A percentile compares a stretch with the other conserved stretches of the same genome.
Conservation (phyloP, 2,113 vertebrate species). For the Saccopteryx bilineata region DNA sequence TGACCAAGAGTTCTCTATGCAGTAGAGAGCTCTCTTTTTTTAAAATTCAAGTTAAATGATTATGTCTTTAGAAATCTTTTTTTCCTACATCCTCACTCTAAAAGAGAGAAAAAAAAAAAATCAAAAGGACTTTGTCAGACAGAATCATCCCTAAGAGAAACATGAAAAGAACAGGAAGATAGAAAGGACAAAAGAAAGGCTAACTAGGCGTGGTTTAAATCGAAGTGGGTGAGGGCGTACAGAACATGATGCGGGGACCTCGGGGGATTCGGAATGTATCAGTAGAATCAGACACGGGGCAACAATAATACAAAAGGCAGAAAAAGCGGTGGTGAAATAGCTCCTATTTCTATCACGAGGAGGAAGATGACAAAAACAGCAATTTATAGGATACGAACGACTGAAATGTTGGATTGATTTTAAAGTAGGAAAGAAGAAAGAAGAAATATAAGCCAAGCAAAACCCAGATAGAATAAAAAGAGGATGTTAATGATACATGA, state of each 20-base stretch:
- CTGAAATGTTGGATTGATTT: not conserved
- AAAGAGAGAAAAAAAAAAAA: not conserved
- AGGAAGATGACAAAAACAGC: not conserved
- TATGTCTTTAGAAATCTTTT: slow-evolving; percentile 1
- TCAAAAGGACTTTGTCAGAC: not conserved
- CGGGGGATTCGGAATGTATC: not conserved
- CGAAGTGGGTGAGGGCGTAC: not conserved
- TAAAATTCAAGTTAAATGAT: not conserved
- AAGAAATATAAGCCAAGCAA: not conserved
- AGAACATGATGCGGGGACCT: not conserved
- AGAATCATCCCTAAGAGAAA: slow-evolving; percentile 5
- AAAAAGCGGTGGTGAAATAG: not conserved
- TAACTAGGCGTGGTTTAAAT: not conserved
- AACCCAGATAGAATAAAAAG: not conserved
- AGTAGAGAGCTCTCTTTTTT: not conserved
- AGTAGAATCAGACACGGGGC: not conserved
- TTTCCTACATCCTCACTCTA: not conserved
- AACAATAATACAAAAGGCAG: not conserved
- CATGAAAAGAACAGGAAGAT: not conserved
- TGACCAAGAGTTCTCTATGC: not conserved
- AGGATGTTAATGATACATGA: not conserved
- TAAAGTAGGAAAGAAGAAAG: not conserved
- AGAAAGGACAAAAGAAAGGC: not conserved
- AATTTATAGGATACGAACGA: not conserved
- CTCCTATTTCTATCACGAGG: not conserved